phyloP scores from a whole-genome alignment of 2,113 vertebrate species.

The Sapayoa aenigma region DNA sequence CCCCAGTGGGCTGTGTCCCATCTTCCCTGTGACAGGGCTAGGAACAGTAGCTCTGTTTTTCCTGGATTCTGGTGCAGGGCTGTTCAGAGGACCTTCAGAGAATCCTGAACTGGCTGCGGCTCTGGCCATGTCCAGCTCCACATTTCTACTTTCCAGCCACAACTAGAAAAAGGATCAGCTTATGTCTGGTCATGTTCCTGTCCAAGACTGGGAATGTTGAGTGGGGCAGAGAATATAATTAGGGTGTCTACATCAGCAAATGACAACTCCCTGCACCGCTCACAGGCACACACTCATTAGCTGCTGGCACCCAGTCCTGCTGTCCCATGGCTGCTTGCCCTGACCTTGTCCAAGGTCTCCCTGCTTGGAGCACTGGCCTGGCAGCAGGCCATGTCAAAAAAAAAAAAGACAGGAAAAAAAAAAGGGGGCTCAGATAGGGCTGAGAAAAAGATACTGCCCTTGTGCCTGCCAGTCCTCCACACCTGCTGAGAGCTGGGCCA shows the following conservation, averaged over 20 bases:
- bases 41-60: background rate
- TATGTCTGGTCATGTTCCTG: rapidly evolving
- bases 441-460: background rate
- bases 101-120: background rate
- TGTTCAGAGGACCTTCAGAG: background rate
- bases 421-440: background rate
- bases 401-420: no score
- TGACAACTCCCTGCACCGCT: rapidly evolving
- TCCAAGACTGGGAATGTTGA: rapidly evolving
- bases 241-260: background rate
- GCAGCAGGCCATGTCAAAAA: background rate
- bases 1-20: rapidly evolving
- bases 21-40: background rate
- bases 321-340: background rate
- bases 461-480: background rate
- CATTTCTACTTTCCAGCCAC: rapidly evolving
- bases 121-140: rapidly evolving
- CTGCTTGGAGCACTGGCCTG: background rate
- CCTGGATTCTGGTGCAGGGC: rapidly evolving
- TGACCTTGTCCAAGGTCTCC: background rate
- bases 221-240: background rate
- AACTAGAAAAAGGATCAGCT: background rate
- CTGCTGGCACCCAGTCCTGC: background rate
- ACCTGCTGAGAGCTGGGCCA: rapidly evolving
- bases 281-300: rapidly evolving